phyloP scores from a whole-genome alignment of 1,140 invertebrate species.

The Euschistus heros region DNA sequence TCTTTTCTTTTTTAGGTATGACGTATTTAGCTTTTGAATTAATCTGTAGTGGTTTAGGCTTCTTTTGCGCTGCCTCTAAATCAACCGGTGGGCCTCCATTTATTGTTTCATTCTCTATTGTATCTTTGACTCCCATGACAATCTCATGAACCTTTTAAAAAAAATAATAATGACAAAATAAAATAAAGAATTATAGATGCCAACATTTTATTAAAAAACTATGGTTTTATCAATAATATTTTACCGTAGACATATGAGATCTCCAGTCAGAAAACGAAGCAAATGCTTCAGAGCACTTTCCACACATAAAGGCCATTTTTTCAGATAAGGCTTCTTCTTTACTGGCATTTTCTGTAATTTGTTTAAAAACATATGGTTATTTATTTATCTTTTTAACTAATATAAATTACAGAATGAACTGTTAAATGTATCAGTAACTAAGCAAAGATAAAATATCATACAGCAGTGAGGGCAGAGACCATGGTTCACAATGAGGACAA shows the following conservation, averaged over 20 bases:
- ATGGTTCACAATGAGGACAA: no score
- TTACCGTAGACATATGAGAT: background rate
- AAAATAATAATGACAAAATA: background rate
- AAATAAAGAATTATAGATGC: background rate
- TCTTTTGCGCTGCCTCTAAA: background rate
- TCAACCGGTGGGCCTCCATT: background rate
- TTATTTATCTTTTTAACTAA: no score
- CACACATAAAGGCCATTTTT: constrained; percentile 14
- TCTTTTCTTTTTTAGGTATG: no score
- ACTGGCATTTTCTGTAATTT: no score
- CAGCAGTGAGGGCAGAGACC: no score
- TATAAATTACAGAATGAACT: no score
- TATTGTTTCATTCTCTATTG: background rate
- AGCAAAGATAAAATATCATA: no score
- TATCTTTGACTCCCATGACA: constrained; percentile 1
- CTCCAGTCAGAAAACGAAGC: constrained; percentile 8
- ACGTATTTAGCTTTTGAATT: no score
- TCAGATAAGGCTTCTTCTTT: background rate
- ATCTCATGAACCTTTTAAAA: constrained; percentile 1
- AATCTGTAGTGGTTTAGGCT: no score
- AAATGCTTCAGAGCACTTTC: constrained; percentile 17
- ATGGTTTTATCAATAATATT: background rate
- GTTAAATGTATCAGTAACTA: no score
- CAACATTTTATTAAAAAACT: background rate
- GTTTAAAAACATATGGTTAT: no score